Conservation (phyloP, 2,113 vertebrate species). For the Trichomycterus rosablanca region DNA sequence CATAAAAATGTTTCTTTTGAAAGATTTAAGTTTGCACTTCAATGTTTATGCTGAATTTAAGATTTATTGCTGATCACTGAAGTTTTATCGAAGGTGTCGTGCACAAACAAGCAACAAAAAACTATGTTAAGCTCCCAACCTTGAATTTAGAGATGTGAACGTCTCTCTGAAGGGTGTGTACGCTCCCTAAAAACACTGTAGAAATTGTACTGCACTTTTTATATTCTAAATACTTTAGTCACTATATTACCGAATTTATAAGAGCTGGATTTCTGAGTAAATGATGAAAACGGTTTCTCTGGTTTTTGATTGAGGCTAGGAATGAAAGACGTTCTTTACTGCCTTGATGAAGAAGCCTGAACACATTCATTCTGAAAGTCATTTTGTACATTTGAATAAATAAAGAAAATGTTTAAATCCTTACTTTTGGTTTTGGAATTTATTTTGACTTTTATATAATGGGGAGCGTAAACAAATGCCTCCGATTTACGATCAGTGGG, state of each 20-base stretch:
- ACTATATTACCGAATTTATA: conserved; percentile 41
- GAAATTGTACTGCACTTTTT: conserved; percentile 68
- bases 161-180: conserved; percentile 2
- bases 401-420: conserved; percentile 64
- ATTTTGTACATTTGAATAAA: conserved; percentile 76
- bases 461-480: no score
- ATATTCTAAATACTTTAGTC: conserved; percentile 57
- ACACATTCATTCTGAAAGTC: conserved; percentile 61
- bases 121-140: no score
- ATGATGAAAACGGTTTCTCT: conserved; percentile 43
- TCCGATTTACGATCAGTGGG: no score
- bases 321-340: conserved; percentile 40
- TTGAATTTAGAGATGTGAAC: no score
- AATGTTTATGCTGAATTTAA: no score
- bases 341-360: conserved; percentile 68
- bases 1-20: no score
- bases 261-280: conserved; percentile 57
- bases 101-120: no score
- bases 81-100: no score
- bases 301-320: conserved; percentile 63
- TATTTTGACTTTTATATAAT: no score
- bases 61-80: no score
- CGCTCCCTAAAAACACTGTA: conserved; percentile 15
- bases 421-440: not conserved
- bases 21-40: no score